Evolutionary conservation across 2,797 vertebrate species (phyloP).

Genomic region (Orestias chungarensis): DNA sequence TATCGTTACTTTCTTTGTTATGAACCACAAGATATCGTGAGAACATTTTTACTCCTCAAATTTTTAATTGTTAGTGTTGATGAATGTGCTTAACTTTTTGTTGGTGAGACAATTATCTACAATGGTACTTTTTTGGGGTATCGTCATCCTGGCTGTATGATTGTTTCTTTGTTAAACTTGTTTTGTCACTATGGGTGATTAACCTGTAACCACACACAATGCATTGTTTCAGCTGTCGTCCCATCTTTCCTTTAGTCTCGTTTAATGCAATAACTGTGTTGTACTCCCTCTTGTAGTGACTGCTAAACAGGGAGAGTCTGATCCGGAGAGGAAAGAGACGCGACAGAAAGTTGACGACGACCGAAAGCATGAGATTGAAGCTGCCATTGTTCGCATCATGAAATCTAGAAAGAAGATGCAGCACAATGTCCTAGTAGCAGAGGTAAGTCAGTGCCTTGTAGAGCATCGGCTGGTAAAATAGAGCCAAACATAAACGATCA

Average conservation of each 20-base stretch:
- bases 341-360: conserved; percentile 99
- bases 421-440: conserved; percentile 98
- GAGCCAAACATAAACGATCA: not conserved
- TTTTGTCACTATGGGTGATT: not conserved
- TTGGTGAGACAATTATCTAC: not conserved
- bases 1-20: no score
- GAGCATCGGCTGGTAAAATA: not conserved
- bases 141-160: not conserved
- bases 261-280: not conserved
- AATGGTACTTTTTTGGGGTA: not conserved
- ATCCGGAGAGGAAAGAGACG: conserved; percentile 99
- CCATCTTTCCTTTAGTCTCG: not conserved
- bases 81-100: not conserved
- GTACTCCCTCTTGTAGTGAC: conserved; percentile 82
- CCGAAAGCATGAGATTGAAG: conserved; percentile 99
- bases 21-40: no score
- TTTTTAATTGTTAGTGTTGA: not conserved
- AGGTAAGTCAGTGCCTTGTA: conserved; percentile 80
- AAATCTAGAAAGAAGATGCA: conserved; percentile 99
- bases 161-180: not conserved
- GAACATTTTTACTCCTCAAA: not conserved
- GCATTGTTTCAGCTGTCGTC: no score
- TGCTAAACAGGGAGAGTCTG: conserved; percentile 99
- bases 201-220: no score
- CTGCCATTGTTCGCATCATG: conserved; percentile 99